Conservation (phyloP, 2,113 vertebrate species). For the Dinomys branickii region DNA sequence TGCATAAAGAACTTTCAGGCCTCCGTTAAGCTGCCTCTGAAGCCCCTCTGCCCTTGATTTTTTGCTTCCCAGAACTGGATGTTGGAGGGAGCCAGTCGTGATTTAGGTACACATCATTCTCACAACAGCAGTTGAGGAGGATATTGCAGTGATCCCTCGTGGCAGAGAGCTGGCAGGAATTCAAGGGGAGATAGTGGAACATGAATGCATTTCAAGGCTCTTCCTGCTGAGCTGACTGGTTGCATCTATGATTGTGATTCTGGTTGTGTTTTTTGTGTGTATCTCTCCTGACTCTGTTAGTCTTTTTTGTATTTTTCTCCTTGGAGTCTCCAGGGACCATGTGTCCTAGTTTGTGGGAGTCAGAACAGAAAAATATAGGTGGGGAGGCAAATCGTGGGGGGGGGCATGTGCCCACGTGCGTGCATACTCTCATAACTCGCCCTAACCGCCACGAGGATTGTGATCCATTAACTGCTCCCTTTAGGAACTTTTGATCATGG, state of each 20-base stretch:
- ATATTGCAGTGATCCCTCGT: not conserved
- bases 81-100: not conserved
- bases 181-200: not conserved
- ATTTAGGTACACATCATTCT: slow-evolving; percentile 35
- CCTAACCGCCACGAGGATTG: not conserved
- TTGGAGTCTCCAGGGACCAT: slow-evolving; percentile 59
- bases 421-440: not conserved
- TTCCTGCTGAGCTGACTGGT: not conserved
- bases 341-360: slow-evolving; percentile 65
- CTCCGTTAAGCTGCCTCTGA: not conserved
- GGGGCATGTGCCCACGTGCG: no score
- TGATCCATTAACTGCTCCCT: not conserved
- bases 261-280: slow-evolving; percentile 35
- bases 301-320: slow-evolving; percentile 38
- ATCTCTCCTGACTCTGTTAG: slow-evolving; percentile 30
- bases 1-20: not conserved
- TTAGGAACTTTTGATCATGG: slow-evolving; percentile 19
- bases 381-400: slow-evolving; percentile 14
- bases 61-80: not conserved
- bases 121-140: slow-evolving; percentile 40
- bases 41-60: not conserved
- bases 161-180: not conserved
- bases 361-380: slow-evolving; percentile 30
- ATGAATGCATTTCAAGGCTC: not conserved
- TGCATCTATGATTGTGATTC: not conserved